Evolutionary conservation across 1,140 invertebrate species (phyloP).

Genomic region (Calliphora vicina): DNA sequence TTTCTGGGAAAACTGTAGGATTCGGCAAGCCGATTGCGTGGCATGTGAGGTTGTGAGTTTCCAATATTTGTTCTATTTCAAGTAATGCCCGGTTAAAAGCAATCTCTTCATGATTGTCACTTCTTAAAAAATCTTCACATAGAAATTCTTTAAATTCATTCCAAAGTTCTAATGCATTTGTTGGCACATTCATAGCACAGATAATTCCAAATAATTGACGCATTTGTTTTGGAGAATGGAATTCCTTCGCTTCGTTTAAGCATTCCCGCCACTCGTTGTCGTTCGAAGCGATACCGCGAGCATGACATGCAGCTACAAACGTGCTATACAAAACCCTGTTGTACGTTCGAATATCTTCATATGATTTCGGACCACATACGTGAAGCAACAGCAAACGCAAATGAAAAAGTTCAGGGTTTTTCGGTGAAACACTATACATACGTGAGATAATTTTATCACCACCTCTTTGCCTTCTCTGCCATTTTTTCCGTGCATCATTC

Average conservation of each 20-base stretch:
- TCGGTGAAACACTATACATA: neutral
- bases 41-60: neutral
- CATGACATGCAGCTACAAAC: conserved; percentile 14
- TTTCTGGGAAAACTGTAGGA: neutral
- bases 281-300: neutral
- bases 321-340: neutral
- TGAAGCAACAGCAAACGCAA: conserved; percentile 3
- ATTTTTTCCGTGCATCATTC: neutral
- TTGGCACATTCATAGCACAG: conserved; percentile 18
- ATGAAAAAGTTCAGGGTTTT: neutral
- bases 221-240: neutral
- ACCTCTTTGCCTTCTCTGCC: neutral
- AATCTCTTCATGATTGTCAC: neutral
- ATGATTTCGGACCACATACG: neutral
- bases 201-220: neutral
- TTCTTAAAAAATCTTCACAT: conserved; percentile 18
- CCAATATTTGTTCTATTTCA: neutral
- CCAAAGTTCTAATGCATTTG: neutral
- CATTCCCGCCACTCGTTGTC: conserved; percentile 5
- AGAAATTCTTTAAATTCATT: conserved; percentile 8
- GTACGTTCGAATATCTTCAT: neutral
- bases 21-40: neutral
- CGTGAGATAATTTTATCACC: neutral
- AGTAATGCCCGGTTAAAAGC: neutral
- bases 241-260: conserved; percentile 15